Conservation (phyloP, 2,113 vertebrate genomes). For the Archocentrus centrarchus region DNA sequence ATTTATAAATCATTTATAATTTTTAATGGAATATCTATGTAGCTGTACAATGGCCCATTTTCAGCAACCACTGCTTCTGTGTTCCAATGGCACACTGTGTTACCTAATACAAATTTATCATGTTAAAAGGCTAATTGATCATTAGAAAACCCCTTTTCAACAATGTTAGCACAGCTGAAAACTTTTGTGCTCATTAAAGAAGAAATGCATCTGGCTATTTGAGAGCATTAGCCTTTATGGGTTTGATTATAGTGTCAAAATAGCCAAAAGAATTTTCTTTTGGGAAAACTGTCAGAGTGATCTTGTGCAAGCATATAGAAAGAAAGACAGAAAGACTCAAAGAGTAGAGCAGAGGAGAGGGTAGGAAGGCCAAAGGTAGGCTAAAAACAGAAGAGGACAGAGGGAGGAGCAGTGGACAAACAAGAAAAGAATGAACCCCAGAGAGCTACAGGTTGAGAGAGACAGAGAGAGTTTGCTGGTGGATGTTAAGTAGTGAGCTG, state of each 20-base stretch:
- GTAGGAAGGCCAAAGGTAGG: conserved; percentile 48
- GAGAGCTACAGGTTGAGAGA: conserved; percentile 33
- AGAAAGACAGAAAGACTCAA: conserved; percentile 35
- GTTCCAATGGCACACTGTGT: conserved; percentile 13
- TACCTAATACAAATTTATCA: conserved; percentile 9
- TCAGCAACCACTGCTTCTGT: conserved; percentile 2
- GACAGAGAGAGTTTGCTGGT: conserved; percentile 50
- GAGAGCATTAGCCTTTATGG: conserved; percentile 1
- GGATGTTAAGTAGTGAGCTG: conserved; percentile 66
- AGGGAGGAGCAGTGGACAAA: conserved; percentile 32
- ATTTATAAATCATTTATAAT: conserved; percentile 14
- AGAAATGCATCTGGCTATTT: conserved; percentile 10
- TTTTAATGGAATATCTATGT: conserved; percentile 12
- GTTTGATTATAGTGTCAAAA: conserved; percentile 20
- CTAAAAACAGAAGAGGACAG: conserved; percentile 37
- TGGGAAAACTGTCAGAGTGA: neutral
- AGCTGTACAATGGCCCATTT: neutral
- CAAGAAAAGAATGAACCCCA: conserved; percentile 36
- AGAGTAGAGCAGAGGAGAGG: conserved; percentile 34
- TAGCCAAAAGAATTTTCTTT: neutral
- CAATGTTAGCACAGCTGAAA: conserved; percentile 17
- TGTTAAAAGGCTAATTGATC: conserved; percentile 13
- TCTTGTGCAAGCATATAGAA: neutral
- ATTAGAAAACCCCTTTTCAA: conserved; percentile 7
- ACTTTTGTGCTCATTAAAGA: conserved; percentile 8